Percentiles rank a stretch among this genome's conserved stretches.
These are phyloP conservation scores for Aphis craccivora DNA, from an alignment of 1,140 invertebrate genomes.

Conservation along the genomic window DNA sequence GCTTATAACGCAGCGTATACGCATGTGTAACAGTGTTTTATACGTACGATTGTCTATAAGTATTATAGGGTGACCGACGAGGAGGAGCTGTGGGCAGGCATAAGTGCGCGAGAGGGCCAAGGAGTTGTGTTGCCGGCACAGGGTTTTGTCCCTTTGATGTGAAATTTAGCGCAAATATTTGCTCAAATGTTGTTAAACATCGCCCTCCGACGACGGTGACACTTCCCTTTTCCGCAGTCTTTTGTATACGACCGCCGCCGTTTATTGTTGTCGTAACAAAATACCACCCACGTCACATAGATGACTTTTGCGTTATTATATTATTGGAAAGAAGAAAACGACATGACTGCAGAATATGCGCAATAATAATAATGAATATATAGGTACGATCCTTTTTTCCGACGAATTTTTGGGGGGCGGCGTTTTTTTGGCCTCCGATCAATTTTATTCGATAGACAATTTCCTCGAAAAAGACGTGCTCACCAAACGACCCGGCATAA, in stretches of 20 bases:
- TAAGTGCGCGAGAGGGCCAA: not conserved
- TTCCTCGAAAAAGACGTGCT: not conserved
- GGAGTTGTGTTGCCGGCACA: not conserved
- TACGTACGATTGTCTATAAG: not conserved
- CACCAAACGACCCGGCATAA: not conserved
- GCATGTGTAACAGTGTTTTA: not conserved
- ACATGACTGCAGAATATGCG: not conserved
- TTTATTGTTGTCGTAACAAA: not conserved
- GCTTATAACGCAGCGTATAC: no score
- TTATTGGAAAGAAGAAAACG: not conserved
- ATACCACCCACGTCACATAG: slow-evolving; percentile 24
- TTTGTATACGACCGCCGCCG: not conserved
- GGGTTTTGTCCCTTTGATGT: slow-evolving; percentile 27
- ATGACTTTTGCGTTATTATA: slow-evolving; percentile 31
- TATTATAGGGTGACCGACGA: not conserved
- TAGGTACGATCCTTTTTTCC: not conserved
- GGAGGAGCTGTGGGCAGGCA: not conserved
- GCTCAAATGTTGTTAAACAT: slow-evolving; percentile 38
- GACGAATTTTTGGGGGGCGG: not conserved
- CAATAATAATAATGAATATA: not conserved
- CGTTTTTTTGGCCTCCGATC: not conserved
- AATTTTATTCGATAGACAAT: not conserved
- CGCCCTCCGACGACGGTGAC: not conserved
- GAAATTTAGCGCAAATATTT: slow-evolving; percentile 57
- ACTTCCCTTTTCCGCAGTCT: not conserved